phyloP scores from a whole-genome alignment of 2,797 vertebrate species.

The Falco rusticolus region DNA sequence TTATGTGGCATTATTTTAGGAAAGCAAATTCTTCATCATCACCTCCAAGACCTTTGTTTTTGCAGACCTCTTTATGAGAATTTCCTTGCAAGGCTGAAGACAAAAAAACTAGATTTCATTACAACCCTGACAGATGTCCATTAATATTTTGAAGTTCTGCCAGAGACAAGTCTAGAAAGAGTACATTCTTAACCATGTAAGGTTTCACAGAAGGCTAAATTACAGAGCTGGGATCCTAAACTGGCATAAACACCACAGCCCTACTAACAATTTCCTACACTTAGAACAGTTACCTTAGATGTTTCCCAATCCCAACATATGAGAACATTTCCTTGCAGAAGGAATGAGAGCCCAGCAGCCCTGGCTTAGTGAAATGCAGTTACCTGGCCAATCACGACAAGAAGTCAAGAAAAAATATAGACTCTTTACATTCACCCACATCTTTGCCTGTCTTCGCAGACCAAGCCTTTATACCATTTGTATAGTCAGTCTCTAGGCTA shows the following conservation, averaged over 20 bases:
- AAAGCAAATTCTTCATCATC: not conserved
- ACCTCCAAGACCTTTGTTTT: not conserved
- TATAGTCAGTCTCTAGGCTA: not conserved
- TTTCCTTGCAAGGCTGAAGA: slow-evolving; percentile 14
- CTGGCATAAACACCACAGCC: not conserved
- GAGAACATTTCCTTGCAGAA: not conserved
- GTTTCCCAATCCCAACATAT: rapidly evolving
- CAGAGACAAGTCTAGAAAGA: not conserved
- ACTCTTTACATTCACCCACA: not conserved
- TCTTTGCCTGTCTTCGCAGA: not conserved
- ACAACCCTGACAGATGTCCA: not conserved
- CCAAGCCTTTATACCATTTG: not conserved
- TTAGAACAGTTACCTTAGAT: not conserved
- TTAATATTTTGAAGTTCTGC: not conserved
- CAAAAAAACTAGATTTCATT: not conserved
- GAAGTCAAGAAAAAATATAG: not conserved
- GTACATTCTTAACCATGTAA: not conserved
- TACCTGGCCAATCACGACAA: not conserved
- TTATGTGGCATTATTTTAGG: not conserved
- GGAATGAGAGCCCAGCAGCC: not conserved
- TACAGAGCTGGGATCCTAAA: not conserved
- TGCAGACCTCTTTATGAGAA: not conserved
- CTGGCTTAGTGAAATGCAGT: not conserved
- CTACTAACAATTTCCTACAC: not conserved
- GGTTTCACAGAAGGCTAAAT: not conserved